Evolutionary conservation across 2,797 vertebrate genomes (phyloP).

Genomic region (Peromyscus aztecus): DNA sequence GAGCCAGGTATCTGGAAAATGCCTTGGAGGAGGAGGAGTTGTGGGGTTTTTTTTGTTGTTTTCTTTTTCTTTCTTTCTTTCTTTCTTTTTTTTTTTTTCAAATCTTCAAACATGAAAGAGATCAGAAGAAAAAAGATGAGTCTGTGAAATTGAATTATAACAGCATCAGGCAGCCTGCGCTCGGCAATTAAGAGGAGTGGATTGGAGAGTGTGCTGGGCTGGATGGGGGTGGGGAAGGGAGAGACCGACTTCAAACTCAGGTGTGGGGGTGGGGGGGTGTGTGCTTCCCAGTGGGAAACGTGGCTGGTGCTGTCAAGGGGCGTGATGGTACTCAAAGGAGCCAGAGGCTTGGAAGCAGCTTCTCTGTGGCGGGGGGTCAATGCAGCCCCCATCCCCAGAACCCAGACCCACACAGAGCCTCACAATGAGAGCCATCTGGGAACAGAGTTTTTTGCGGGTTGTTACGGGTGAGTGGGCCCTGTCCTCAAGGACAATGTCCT

Average conservation of each 20-base stretch:
- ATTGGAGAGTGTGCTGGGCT: accelerated
- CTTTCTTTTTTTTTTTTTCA: not conserved
- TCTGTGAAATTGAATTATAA: not conserved
- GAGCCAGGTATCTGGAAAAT: not conserved
- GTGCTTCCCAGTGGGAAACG: accelerated
- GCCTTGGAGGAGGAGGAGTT: not conserved
- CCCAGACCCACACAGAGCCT: accelerated
- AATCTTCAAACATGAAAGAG: slow-evolving; percentile 6
- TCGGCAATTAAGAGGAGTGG: not conserved
- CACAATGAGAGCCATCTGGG: not conserved
- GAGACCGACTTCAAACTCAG: no score
- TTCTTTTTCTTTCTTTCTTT: no score
- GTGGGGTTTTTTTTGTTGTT: not conserved
- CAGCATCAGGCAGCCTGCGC: not conserved
- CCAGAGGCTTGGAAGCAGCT: not conserved
- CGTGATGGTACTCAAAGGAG: accelerated
- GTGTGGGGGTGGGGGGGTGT: no score
- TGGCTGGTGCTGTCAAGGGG: not conserved
- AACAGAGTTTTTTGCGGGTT: not conserved
- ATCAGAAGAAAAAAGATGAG: not conserved
- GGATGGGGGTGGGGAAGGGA: not conserved
- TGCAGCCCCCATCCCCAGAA: accelerated
- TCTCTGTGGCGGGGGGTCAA: not conserved
- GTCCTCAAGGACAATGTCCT: not conserved
- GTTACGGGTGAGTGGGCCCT: no score